A percentile compares a stretch with the other conserved stretches of the same genome.
These are phyloP conservation scores for Abrostola triplasia DNA, from an alignment of 2,888 invertebrate species.

Conservation along the genomic window DNA sequence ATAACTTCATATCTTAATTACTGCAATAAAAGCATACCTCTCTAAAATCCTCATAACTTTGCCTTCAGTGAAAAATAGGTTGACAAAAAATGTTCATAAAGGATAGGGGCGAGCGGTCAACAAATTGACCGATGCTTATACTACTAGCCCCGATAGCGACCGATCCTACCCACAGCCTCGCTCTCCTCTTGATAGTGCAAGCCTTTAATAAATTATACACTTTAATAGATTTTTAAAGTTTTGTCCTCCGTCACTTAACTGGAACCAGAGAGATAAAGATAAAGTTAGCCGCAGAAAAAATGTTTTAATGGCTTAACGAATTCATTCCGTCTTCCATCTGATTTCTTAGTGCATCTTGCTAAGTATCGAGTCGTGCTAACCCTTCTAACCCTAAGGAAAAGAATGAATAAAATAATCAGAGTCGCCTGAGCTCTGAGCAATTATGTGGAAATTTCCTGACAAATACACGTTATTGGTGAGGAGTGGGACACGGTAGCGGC, in stretches of 20 bases:
- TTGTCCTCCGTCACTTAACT: constrained; percentile 63
- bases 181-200: constrained; percentile 65
- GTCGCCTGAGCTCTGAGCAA: constrained; percentile 66
- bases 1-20: constrained; percentile 84
- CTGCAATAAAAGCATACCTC: constrained; percentile 83
- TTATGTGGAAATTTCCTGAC: constrained; percentile 77
- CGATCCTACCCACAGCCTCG: constrained; percentile 62
- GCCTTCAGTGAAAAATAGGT: constrained; percentile 77
- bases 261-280: constrained; percentile 59
- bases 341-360: constrained; percentile 59
- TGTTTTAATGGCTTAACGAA: constrained; percentile 60
- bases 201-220: constrained; percentile 78
- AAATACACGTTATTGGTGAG: constrained; percentile 75
- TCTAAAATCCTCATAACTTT: constrained; percentile 81
- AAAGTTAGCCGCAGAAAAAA: constrained; percentile 61
- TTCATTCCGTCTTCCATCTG: constrained; percentile 50
- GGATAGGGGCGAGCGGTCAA: constrained; percentile 71
- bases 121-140: constrained; percentile 80
- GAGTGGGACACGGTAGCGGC: constrained; percentile 66
- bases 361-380: constrained; percentile 70
- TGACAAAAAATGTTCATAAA: constrained; percentile 79
- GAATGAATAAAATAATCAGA: constrained; percentile 73
- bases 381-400: constrained; percentile 69
- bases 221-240: constrained; percentile 73
- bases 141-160: constrained; percentile 69